Conservation (phyloP, 2,888 invertebrate genomes). For the Drosophila imparisetae region DNA sequence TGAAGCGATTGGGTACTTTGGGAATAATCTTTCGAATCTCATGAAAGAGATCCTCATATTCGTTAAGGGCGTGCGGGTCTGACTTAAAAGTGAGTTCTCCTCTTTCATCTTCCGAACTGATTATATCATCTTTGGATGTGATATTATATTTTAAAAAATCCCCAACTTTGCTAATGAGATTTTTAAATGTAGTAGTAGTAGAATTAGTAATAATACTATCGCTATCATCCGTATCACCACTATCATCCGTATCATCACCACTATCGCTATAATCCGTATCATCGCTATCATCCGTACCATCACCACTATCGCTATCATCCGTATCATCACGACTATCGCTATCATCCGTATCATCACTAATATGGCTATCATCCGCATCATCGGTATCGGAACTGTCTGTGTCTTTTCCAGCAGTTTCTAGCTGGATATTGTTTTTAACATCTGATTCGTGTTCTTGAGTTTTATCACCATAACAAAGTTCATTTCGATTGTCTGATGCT, state of each 20-base stretch:
- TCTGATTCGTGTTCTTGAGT: not conserved
- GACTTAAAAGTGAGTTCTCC: not conserved
- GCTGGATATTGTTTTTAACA: not conserved
- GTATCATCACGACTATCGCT: not conserved
- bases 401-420: not conserved
- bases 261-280: not conserved
- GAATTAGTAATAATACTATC: not conserved
- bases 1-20: constrained; percentile 31
- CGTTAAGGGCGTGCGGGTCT: not conserved
- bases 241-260: not conserved
- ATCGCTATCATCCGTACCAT: not conserved
- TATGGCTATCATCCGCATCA: not conserved
- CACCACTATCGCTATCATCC: not conserved
- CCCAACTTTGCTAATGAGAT: not conserved
- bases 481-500: not conserved
- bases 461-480: not conserved
- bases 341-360: not conserved
- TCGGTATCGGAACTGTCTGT: too few species aligned
- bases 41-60: constrained; percentile 42
- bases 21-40: constrained; percentile 18
- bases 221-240: not conserved
- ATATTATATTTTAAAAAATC: constrained; percentile 59
- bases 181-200: not conserved
- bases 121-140: not conserved
- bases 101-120: not conserved